Percentiles rank a stretch among this genome's conserved stretches.
phyloP scores from a whole-genome alignment of 1,140 invertebrate genomes.

The Sogatella furcifera region DNA sequence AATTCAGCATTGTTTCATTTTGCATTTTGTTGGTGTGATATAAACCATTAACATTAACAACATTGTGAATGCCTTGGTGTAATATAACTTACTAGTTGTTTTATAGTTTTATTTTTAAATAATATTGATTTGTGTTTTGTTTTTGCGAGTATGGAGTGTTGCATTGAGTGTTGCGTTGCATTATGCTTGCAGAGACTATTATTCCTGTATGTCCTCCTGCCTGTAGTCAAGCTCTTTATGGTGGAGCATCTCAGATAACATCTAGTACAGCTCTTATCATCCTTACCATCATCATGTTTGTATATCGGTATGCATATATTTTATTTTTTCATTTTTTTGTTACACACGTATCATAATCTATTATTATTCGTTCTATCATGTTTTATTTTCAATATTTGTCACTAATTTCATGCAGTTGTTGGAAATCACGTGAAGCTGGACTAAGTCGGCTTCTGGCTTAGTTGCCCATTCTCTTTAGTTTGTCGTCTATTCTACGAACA shows the following conservation, averaged over 20 bases:
- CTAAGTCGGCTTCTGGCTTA: too few relatives aligned
- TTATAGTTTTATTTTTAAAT: background rate
- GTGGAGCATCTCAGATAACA: conserved; percentile 35
- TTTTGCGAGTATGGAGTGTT: background rate
- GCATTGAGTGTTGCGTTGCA: background rate
- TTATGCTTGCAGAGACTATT: conserved; percentile 57
- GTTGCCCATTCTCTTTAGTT: too few relatives aligned
- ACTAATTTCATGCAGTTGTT: too few relatives aligned
- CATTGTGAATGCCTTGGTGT: background rate
- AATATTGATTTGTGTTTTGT: background rate
- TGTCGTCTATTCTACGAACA: too few relatives aligned
- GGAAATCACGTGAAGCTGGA: too few relatives aligned
- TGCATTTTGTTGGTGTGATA: background rate
- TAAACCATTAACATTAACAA: background rate
- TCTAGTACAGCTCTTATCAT: conserved; percentile 35
- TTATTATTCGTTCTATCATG: background rate
- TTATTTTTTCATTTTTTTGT: background rate
- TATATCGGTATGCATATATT: conserved; percentile 6
- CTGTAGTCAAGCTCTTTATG: conserved; percentile 62
- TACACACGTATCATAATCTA: background rate
- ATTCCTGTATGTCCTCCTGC: conserved; percentile 87
- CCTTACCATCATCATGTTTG: conserved; percentile 29
- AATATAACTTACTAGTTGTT: background rate
- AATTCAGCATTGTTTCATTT: background rate
- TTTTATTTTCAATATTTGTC: background rate